Conservation (phyloP, 2,888 invertebrate species). For the Nemotelus pantherinus region DNA sequence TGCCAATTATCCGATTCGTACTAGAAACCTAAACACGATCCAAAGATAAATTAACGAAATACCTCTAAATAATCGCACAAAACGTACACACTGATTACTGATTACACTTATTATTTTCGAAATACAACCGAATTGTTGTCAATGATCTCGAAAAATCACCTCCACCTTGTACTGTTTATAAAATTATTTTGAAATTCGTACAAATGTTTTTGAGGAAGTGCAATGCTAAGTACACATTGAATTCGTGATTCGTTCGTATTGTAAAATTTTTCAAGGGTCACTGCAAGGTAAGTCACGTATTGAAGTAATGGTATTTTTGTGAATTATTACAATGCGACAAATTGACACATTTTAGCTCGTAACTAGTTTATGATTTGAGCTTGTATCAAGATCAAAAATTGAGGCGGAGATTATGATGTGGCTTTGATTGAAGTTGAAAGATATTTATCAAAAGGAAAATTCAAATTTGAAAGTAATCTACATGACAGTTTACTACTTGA, state of each 20-base stretch:
- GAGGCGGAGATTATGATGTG: background rate
- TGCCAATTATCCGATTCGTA: too few relatives aligned
- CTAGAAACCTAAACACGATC: too few relatives aligned
- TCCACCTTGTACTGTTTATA: too few relatives aligned
- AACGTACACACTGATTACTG: too few relatives aligned
- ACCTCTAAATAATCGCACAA: too few relatives aligned
- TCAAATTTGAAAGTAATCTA: background rate
- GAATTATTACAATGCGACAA: background rate
- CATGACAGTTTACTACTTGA: background rate
- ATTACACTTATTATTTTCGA: too few relatives aligned
- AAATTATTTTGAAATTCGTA: too few relatives aligned
- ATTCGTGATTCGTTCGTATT: background rate
- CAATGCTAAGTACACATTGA: too few relatives aligned
- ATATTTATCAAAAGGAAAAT: background rate
- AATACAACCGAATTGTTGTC: too few relatives aligned
- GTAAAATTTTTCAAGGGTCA: background rate
- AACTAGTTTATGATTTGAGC: background rate
- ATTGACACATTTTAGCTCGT: background rate
- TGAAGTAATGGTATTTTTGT: background rate
- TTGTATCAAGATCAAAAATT: background rate
- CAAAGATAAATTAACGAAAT: too few relatives aligned
- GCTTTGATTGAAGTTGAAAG: background rate
- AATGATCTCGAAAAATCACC: too few relatives aligned
- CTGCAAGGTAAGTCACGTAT: constrained; percentile 2
- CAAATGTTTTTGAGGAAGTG: too few relatives aligned